These are phyloP conservation scores for Heliothis peltigera DNA, from an alignment of 2,888 invertebrate genomes.

Conservation along the genomic window DNA sequence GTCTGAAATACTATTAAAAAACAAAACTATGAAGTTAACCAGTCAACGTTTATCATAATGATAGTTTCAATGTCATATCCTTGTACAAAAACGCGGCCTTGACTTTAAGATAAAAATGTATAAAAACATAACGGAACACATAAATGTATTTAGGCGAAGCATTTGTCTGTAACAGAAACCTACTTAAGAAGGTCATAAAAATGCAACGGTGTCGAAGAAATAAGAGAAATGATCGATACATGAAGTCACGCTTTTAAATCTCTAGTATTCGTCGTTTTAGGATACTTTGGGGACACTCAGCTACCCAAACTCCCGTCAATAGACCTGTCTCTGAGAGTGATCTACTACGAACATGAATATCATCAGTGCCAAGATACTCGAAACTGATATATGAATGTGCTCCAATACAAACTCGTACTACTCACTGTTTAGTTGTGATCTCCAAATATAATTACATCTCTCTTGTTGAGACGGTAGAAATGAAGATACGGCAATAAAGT, in stretches of 20 bases:
- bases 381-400: constrained; percentile 31
- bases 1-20: constrained; percentile 26
- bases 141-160: constrained; percentile 28
- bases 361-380: constrained; percentile 39
- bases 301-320: not conserved
- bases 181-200: constrained; percentile 11
- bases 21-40: constrained; percentile 35
- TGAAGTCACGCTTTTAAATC: constrained; percentile 1
- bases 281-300: not conserved
- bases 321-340: constrained; percentile 22
- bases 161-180: constrained; percentile 16
- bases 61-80: constrained; percentile 55
- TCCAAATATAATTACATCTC: constrained; percentile 12
- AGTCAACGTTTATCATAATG: constrained; percentile 44
- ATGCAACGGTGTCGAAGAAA: constrained; percentile 10
- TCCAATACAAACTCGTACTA: constrained; percentile 23
- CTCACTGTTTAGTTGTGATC: constrained; percentile 26
- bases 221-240: constrained; percentile 10
- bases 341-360: constrained; percentile 22
- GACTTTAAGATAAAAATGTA: constrained; percentile 51
- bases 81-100: constrained; percentile 57
- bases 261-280: not conserved
- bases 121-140: constrained; percentile 53
- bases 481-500: not conserved
- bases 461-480: not conserved